Base-by-base conservation (phyloP, 2,113 vertebrate genomes). In the Nothobranchius furzeri region DNA sequence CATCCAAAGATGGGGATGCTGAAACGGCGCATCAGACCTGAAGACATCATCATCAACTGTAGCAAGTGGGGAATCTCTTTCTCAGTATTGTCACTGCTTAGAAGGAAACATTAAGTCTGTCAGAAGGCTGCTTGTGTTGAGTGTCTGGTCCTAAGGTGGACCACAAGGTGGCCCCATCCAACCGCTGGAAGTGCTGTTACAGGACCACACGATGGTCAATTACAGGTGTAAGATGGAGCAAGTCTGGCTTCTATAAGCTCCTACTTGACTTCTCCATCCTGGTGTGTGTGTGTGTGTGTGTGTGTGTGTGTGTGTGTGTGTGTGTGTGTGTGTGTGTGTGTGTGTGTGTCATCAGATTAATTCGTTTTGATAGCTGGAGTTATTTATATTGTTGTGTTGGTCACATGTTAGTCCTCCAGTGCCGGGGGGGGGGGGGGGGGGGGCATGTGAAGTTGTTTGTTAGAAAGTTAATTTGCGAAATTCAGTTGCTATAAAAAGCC, bases 1-100 rank as follows among this genome's bases (percentile, higher is more conserved):
- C 97, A 99, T 79, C 97, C 97, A 4, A 99, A 99, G 79, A 98
- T 98, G 95, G 97, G 96, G 75, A 99, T 97, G 95, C 81, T 99
- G 83, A 99, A 99, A 81, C 93, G 95, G 25, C 93, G 96, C 78
- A 96, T 98, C 79, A 92, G 95, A 90, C 96, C 97, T 0, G 91
- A 96, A 73, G 95, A 98, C 80, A 95, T 98, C 85, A 98, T 98
- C 83, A 98, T 99, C 64, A 99, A 98, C 91, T 99, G 97, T 86
- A 99, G 97, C 96, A 98, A 97, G 97, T 99, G 86, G 90, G 95
- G 75, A 13, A 67, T 62, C 53, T 64, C 13, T 6, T 43, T 12
- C 37, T 71, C 9, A 20, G 4, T 11, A 9, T 57, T 11, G 20
- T 57, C 36, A 20, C 6, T 42, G 9, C 12, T 40, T 20, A 48